phyloP scores from a whole-genome alignment of 2,888 invertebrate species.

The Xanthia icteritia region DNA sequence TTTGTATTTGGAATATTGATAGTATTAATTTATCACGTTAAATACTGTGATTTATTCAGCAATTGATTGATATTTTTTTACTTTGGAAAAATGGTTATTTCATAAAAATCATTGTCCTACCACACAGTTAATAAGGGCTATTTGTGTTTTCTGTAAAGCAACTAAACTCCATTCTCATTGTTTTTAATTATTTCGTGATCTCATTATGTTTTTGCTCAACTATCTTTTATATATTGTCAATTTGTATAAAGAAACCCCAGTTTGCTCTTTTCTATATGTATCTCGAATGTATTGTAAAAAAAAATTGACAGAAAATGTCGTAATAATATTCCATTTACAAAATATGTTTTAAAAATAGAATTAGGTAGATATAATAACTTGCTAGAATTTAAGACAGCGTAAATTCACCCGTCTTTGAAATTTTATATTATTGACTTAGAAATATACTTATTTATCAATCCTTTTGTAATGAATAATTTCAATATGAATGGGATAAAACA shows the following conservation, averaged over 20 bases:
- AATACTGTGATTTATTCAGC: constrained; percentile 55
- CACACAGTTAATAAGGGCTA: constrained; percentile 6
- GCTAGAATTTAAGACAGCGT: constrained; percentile 86
- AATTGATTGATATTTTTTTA: not conserved
- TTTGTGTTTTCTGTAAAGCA: constrained; percentile 28
- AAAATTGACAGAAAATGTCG: constrained; percentile 64
- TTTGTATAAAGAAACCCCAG: constrained; percentile 61
- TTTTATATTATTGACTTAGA: constrained; percentile 91
- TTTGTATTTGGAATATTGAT: constrained; percentile 90
- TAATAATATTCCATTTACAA: constrained; percentile 89
- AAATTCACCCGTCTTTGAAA: constrained; percentile 90
- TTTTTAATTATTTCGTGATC: constrained; percentile 70
- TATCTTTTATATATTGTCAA: constrained; percentile 62
- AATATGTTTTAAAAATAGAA: constrained; percentile 84
- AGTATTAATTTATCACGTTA: constrained; percentile 71
- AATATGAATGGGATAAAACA: constrained; percentile 87
- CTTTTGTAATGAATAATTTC: constrained; percentile 88
- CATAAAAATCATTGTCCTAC: not conserved
- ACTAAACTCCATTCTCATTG: constrained; percentile 22
- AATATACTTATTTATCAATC: constrained; percentile 90
- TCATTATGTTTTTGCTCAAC: constrained; percentile 77
- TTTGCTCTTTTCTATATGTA: constrained; percentile 52
- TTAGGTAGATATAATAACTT: constrained; percentile 81
- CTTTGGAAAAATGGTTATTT: not conserved
- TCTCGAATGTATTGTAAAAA: constrained; percentile 54